phyloP scores from a whole-genome alignment of 1,140 invertebrate genomes.

The Diorhabda elongata region DNA sequence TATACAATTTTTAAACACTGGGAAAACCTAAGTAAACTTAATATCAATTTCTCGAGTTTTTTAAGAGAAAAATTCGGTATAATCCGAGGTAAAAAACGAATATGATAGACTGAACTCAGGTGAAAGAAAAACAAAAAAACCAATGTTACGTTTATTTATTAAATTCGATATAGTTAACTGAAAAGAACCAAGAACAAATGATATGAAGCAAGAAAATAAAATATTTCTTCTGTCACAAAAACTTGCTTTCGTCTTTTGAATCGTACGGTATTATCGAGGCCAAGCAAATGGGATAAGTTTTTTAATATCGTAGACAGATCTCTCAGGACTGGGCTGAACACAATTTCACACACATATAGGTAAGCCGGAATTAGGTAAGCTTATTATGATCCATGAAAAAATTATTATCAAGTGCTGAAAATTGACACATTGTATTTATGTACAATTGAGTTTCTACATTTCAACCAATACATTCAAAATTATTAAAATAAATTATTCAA shows the following conservation, averaged over 20 bases:
- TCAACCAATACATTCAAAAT: too few species aligned
- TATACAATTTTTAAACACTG: too few species aligned
- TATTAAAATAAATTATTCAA: too few species aligned
- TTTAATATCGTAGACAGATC: slow-evolving; percentile 19
- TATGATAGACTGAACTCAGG: neutral
- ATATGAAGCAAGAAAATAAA: slow-evolving; percentile 17
- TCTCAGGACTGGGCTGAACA: neutral
- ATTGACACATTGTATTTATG: too few species aligned
- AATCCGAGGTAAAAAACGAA: neutral
- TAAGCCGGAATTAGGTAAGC: too few species aligned
- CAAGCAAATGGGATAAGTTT: slow-evolving; percentile 21
- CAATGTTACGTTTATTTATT: slow-evolving; percentile 1
- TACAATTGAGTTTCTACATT: too few species aligned
- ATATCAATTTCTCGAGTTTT: too few species aligned
- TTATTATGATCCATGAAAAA: too few species aligned
- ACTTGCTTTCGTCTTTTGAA: slow-evolving; percentile 15
- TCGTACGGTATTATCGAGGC: slow-evolving; percentile 20
- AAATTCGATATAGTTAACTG: slow-evolving; percentile 1
- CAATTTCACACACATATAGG: too few species aligned
- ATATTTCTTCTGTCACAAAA: slow-evolving; percentile 14
- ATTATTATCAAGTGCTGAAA: too few species aligned
- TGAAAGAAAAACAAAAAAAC: neutral
- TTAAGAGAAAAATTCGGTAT: neutral
- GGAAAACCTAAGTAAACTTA: too few species aligned
- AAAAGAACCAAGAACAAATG: neutral